Evolutionary conservation across 2,797 vertebrate species (phyloP).

Genomic region (Xiphophorus birchmanni): DNA sequence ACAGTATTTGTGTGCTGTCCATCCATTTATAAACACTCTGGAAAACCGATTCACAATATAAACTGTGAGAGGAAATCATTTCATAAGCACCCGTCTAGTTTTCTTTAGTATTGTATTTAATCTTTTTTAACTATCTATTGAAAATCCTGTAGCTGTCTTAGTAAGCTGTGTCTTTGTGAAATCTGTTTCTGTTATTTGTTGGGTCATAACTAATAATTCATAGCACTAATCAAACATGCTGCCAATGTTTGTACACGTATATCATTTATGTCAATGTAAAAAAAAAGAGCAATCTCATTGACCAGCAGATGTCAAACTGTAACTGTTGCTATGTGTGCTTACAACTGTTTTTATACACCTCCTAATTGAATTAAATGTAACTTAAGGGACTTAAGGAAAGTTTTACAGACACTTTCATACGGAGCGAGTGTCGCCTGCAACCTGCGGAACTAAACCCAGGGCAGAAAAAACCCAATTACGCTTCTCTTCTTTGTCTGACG

Average conservation of each 20-base stretch:
- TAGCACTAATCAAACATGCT: neutral
- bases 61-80: neutral
- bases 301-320: neutral
- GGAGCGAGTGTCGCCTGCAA: neutral
- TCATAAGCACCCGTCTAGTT: neutral
- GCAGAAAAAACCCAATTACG: fast-evolving
- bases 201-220: neutral
- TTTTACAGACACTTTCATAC: neutral
- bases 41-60: neutral
- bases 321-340: neutral
- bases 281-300: neutral
- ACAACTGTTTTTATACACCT: neutral
- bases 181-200: neutral
- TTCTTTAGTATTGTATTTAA: neutral
- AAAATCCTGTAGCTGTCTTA: neutral
- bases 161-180: neutral
- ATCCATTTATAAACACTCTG: neutral
- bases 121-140: neutral
- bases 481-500: constrained; percentile 33
- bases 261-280: neutral
- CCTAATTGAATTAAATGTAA: neutral
- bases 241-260: neutral
- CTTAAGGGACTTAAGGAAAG: neutral
- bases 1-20: neutral
- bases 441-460: constrained; percentile 35